phyloP scores from a whole-genome alignment of 2,888 invertebrate genomes.

The Leptopterna dolabrata region DNA sequence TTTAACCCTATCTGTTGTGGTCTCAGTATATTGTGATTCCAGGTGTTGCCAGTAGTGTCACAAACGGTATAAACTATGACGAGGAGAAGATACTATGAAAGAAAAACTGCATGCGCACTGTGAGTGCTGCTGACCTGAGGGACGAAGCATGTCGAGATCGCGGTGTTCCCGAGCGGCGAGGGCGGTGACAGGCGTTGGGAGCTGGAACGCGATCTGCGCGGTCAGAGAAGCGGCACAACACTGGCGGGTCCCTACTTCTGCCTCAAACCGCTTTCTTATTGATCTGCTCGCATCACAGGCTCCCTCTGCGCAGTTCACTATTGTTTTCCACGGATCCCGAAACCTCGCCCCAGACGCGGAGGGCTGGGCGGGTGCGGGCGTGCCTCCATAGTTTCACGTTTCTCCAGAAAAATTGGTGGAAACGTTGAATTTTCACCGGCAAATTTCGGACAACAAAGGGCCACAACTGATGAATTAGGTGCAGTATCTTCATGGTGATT shows the following conservation, averaged over 20 bases:
- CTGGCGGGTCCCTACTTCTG: slow-evolving; percentile 1
- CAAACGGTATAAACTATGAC: too few relatives aligned
- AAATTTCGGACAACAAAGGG: too few relatives aligned
- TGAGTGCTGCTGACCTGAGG: slow-evolving; percentile 23
- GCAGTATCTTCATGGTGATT: too few relatives aligned
- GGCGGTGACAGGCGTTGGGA: not conserved
- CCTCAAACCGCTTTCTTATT: slow-evolving; percentile 36
- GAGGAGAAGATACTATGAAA: too few relatives aligned
- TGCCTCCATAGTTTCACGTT: not conserved
- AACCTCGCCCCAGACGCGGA: not conserved
- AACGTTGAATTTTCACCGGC: not conserved
- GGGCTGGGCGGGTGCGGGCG: not conserved
- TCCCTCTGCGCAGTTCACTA: slow-evolving; percentile 51
- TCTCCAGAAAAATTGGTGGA: not conserved
- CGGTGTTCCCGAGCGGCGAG: not conserved
- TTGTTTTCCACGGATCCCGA: slow-evolving; percentile 34
- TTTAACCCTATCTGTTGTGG: not conserved
- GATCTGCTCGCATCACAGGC: slow-evolving; percentile 28
- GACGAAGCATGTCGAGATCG: slow-evolving; percentile 36
- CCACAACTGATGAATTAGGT: too few relatives aligned
- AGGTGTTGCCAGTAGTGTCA: too few relatives aligned
- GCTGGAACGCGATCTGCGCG: not conserved
- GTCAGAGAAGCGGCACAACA: slow-evolving; percentile 45
- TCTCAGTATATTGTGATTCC: not conserved
- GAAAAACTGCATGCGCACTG: not conserved